Evolutionary conservation across 2,888 invertebrate genomes (phyloP), one percentile per base, ranked within the genome.

Genomic region (Trissolcus japonicus): DNA sequence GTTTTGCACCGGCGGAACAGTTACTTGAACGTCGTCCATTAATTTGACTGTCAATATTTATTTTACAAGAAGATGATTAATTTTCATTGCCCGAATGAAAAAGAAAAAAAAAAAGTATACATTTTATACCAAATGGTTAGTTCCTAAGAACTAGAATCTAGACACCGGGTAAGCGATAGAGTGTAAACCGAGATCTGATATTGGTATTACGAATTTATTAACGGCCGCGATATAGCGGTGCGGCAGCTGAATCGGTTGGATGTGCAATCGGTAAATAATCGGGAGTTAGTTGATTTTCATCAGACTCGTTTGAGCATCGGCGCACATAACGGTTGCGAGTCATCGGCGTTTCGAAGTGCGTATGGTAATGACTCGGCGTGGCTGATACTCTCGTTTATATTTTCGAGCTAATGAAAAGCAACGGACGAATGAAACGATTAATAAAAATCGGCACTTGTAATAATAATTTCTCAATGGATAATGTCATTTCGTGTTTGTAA

Each of bases 151-250:
- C 57, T 14, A 19, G 50, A 66, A 66, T 66, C 60, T 48, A 19
- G 19, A 68, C 54, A 46, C 57, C 40, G 41, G 62, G 69, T 43
- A 54, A 14, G 56, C 25, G 40, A 21, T 72, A 65, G 60, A 63
- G 54, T 59, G 57, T 63, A 72, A 65, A 54, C 25, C 11, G 53
- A 48, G 65, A 72, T 56, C 63, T 63, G 71, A 57, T 71, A 65
- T 65, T 72, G 63, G 53, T 63, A 63, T 71, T 71, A 71, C 57
- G 72, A 72, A 72, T 65, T 72, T 65, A 72, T 72, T 65, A 65
- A 48, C 65, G 60, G 40, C 41, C 53, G 54, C 16, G 11, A 65
- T 72, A 60, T 72, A 54, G 21, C 41, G 65, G 60, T 54, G 43
- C 57, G 16, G 19, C 60, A 9, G 60, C 61, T 25, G 62, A 50